These are phyloP conservation scores for Caenorhabditis tropicalis DNA, from an alignment of 1,140 invertebrate species.

Conservation along the genomic window DNA sequence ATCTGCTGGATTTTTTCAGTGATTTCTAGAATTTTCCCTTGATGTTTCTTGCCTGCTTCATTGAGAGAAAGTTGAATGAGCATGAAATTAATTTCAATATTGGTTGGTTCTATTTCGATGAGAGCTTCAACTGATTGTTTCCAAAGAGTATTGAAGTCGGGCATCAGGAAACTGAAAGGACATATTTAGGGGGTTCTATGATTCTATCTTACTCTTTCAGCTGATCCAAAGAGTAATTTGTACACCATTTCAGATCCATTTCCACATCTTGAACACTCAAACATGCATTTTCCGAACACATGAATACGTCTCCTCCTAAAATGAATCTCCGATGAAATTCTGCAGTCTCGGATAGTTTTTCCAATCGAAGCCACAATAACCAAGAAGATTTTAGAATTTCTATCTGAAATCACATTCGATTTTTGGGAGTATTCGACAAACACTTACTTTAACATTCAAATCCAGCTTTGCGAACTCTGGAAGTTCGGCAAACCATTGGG, in stretches of 20 bases:
- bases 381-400: no score
- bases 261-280: not conserved
- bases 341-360: not conserved
- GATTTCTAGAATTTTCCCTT: not conserved
- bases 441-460: not conserved
- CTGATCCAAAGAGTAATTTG: constrained; percentile 11
- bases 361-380: not conserved
- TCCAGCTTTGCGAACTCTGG: not conserved
- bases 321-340: not conserved
- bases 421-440: not conserved
- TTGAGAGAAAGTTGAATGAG: not conserved
- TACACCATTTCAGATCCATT: not conserved
- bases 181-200: no score
- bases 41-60: not conserved
- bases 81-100: constrained; percentile 1
- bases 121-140: not conserved
- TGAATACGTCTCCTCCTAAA: not conserved
- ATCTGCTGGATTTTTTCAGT: not conserved
- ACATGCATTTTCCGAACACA: not conserved
- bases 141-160: not conserved
- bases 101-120: not conserved
- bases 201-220: not conserved
- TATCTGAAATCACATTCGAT: no score
- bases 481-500: not conserved
- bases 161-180: not conserved